These are phyloP conservation scores for Helobdella robusta DNA, from an alignment of 2,888 invertebrate genomes.

Conservation along the genomic window DNA sequence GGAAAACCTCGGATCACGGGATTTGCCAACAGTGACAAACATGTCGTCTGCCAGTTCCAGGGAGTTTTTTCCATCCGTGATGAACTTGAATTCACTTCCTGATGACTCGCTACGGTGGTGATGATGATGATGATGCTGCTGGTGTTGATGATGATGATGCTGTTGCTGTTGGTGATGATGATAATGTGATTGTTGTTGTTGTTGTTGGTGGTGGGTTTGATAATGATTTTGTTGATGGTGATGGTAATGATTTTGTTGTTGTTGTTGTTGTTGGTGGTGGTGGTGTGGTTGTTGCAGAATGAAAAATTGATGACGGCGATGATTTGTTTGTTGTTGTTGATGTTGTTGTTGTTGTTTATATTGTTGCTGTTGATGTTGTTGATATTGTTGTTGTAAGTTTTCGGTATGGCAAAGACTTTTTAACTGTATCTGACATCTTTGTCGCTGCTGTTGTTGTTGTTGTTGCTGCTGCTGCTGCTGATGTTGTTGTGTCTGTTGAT, in stretches of 20 bases:
- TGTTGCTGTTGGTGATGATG: background rate
- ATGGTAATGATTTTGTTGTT: background rate
- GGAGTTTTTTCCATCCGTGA: slow-evolving; percentile 11
- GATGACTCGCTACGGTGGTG: slow-evolving; percentile 5
- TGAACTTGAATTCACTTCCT: slow-evolving; percentile 10
- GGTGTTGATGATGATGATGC: background rate
- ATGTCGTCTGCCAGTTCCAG: slow-evolving; percentile 7
- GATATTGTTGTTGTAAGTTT: too few species aligned
- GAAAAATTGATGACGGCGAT: too few species aligned
- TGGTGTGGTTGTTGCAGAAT: too few species aligned
- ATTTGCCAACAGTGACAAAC: background rate
- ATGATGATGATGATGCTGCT: background rate
- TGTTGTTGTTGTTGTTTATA: too few species aligned
- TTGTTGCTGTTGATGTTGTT: too few species aligned
- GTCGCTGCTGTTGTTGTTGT: too few species aligned
- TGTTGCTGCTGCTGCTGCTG: too few species aligned
- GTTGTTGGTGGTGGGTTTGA: background rate
- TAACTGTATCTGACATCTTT: too few species aligned
- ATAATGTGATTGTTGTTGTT: background rate
- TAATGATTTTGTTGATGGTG: background rate
- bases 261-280: too few species aligned
- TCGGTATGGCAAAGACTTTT: too few species aligned
- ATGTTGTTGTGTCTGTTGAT: too few species aligned
- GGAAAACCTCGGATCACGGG: background rate
- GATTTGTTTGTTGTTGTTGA: too few species aligned